phyloP scores from a whole-genome alignment of 2,888 invertebrate genomes.

The Tubulanus polymorphus region DNA sequence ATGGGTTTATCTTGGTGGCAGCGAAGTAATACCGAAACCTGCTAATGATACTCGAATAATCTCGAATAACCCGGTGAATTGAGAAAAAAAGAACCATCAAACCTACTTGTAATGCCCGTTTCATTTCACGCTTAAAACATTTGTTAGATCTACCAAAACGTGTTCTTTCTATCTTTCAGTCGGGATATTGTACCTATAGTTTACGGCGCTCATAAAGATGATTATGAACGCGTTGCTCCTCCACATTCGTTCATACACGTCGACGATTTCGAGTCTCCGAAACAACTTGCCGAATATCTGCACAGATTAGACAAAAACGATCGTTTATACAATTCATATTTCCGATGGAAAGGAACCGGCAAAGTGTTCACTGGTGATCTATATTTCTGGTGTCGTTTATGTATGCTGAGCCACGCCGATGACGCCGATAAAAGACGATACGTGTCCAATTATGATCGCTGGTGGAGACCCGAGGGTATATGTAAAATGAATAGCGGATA shows the following conservation, averaged over 20 bases:
- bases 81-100: no score
- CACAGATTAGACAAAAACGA: slow-evolving; percentile 81
- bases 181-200: slow-evolving; percentile 86
- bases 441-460: slow-evolving; percentile 80
- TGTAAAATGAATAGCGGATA: no score
- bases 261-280: slow-evolving; percentile 86
- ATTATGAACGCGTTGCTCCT: slow-evolving; percentile 83
- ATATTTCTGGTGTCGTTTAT: slow-evolving; percentile 88
- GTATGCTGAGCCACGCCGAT: slow-evolving; percentile 62
- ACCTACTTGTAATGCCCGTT: no score
- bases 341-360: slow-evolving; percentile 90
- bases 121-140: no score
- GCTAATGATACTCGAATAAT: no score
- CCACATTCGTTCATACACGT: slow-evolving; percentile 91
- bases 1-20: no score
- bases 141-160: no score
- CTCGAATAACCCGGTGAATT: no score
- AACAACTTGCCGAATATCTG: slow-evolving; percentile 81
- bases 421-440: slow-evolving; percentile 25
- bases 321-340: slow-evolving; percentile 88
- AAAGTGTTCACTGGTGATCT: slow-evolving; percentile 95
- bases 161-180: slow-evolving; percentile 47
- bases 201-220: slow-evolving; percentile 89
- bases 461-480: slow-evolving; percentile 69
- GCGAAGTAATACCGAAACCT: no score